A percentile compares a stretch with the other conserved stretches of the same genome.
Evolutionary conservation across 2,797 vertebrate species (phyloP).

Genomic region (Ceryle rudis): DNA sequence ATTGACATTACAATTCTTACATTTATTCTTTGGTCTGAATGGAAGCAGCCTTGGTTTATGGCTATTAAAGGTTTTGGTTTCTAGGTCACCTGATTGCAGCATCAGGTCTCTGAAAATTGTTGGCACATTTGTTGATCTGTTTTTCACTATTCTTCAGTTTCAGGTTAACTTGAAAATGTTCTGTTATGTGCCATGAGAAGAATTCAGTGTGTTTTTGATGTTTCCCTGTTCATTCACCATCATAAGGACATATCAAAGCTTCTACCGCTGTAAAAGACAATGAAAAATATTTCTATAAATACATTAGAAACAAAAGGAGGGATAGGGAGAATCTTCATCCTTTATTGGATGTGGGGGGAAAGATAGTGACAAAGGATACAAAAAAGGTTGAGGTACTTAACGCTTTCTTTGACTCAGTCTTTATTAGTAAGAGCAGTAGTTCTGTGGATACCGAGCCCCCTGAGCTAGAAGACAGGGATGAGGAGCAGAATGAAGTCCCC

Average conservation of each 20-base stretch:
- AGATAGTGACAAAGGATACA: background rate
- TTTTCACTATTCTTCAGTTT: background rate
- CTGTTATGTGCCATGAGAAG: background rate
- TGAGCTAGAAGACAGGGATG: background rate
- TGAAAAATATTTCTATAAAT: background rate
- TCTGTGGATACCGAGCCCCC: background rate
- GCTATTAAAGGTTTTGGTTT: background rate
- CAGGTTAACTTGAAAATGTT: background rate
- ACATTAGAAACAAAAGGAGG: background rate
- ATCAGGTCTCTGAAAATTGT: background rate
- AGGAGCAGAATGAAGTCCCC: background rate
- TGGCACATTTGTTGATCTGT: background rate
- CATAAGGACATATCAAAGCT: background rate
- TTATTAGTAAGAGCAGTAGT: background rate
- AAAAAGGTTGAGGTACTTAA: background rate
- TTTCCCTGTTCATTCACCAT: background rate
- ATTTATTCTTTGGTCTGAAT: background rate
- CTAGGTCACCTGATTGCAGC: background rate
- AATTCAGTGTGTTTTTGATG: background rate
- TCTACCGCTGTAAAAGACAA: background rate
- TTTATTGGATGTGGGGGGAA: background rate
- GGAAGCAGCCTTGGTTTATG: background rate
- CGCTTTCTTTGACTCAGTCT: background rate
- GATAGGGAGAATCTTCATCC: background rate
- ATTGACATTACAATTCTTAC: background rate